phyloP scores from a whole-genome alignment of 2,888 invertebrate genomes.

The Achlya flavicornis region DNA sequence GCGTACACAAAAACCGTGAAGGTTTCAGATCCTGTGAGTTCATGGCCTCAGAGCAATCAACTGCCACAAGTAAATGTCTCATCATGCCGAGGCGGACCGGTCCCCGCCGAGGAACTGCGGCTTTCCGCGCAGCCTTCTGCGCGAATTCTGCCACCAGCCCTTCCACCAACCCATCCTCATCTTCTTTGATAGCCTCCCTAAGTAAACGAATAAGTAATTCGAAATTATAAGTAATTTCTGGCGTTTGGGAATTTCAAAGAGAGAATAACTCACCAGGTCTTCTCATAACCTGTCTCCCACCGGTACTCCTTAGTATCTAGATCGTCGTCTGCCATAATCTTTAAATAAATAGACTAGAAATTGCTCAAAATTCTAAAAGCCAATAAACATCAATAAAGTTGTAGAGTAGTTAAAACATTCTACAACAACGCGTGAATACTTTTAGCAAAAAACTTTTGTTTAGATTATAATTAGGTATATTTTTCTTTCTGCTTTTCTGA shows the following conservation, averaged over 20 bases:
- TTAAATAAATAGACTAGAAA: too few species aligned
- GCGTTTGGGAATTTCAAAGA: conserved; percentile 4
- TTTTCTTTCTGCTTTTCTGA: too few species aligned
- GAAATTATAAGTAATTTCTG: conserved; percentile 15
- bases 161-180: conserved; percentile 96
- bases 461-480: too few species aligned
- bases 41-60: conserved; percentile 98
- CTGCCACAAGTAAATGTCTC: conserved; percentile 95
- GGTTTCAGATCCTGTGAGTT: conserved; percentile 97
- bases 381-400: too few species aligned
- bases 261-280: conserved; percentile 89
- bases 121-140: conserved; percentile 93
- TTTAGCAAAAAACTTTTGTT: too few species aligned
- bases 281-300: conserved; percentile 98
- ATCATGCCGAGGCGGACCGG: conserved; percentile 98
- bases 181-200: conserved; percentile 98
- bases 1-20: conserved; percentile 92
- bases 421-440: too few species aligned
- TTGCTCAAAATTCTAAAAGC: background rate
- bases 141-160: conserved; percentile 95
- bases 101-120: conserved; percentile 87
- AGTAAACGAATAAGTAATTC: too few species aligned
- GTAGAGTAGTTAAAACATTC: too few species aligned
- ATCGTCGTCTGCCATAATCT: conserved; percentile 90
- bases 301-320: conserved; percentile 95